A percentile compares a stretch with the other conserved stretches of the same genome.
These are phyloP conservation scores for Ypsolopha sequella DNA, from an alignment of 2,888 invertebrate species.

Conservation along the genomic window DNA sequence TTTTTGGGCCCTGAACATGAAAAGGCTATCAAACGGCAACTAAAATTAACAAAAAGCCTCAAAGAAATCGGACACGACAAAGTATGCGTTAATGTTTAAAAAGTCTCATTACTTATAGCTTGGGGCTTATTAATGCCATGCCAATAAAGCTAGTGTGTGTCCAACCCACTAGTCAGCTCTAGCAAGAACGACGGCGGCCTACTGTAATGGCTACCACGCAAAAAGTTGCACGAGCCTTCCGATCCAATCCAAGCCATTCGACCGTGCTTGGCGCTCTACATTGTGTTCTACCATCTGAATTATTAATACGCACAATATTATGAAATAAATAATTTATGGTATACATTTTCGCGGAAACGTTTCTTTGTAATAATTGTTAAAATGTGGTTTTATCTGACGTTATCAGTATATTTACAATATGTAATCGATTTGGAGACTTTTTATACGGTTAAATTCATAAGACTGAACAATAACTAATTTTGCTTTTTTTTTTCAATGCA, in stretches of 20 bases:
- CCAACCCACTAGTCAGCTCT: conserved; percentile 30
- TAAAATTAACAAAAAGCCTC: conserved; percentile 3
- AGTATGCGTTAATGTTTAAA: conserved; percentile 8
- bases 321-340: background rate
- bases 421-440: too few species aligned
- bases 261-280: conserved; percentile 21
- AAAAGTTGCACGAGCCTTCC: conserved; percentile 40
- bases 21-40: background rate
- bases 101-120: conserved; percentile 13
- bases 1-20: too few species aligned
- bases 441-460: too few species aligned
- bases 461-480: too few species aligned
- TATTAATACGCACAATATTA: background rate
- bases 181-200: conserved; percentile 23
- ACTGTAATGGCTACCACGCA: conserved; percentile 45
- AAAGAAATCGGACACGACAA: background rate
- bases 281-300: conserved; percentile 11
- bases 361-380: too few species aligned
- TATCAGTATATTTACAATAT: too few species aligned
- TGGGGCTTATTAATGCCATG: conserved; percentile 28
- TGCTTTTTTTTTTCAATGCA: too few species aligned
- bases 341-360: background rate
- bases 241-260: conserved; percentile 17
- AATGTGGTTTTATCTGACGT: too few species aligned
- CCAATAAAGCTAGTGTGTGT: conserved; percentile 42